Base-by-base conservation (phyloP, 2,113 vertebrate genomes). In the Nothocercus julius region DNA sequence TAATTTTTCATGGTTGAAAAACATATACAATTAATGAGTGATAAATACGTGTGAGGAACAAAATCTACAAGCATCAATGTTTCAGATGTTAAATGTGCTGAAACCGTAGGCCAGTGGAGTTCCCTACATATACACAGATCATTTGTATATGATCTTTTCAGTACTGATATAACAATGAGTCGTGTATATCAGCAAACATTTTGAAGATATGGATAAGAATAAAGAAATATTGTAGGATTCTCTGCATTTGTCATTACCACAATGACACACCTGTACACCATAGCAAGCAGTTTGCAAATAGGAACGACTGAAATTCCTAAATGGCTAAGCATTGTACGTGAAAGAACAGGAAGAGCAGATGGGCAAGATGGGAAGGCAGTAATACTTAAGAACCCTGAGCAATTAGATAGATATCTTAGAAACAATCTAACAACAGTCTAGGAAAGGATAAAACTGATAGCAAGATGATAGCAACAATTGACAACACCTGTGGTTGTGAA, bases 401-500 rank as follows among this genome's bases (percentile, higher is more conserved):
- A 96, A 90, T 96, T 94, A 79, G 77, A 64, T 92, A 93, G 82
- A 36, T n/a, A 89, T n/a, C 53, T 66, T 25, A 82, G 89, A 88
- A 90, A 36, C 17, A 80, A 5, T 68, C 66, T 62, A 84, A 81
- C 62, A 78, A 53, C 28, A 75, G 11, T 36, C 32, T 27, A 82
- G 89, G 91, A 82, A 72, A 94, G 36, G 93, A 21, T 11, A 90
- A 93, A 86, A 67, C 5, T 90, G 32, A 28, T 73, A 88, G 87
- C 77, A 95, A 93, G 95, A 82, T 87, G 28, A 32, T 62, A 90
- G 36, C 36, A 36, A 36, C 30, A 36, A 25, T 3, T 78, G 40
- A 77, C 34, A 93, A 47, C 7, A 70, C 77, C 21, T 19, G 56
- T 68, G 36, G 12, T n/a, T 77, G 20, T 61, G 42, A 93, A 97